phyloP scores from a whole-genome alignment of 2,888 invertebrate species.

The Biston stratarius region DNA sequence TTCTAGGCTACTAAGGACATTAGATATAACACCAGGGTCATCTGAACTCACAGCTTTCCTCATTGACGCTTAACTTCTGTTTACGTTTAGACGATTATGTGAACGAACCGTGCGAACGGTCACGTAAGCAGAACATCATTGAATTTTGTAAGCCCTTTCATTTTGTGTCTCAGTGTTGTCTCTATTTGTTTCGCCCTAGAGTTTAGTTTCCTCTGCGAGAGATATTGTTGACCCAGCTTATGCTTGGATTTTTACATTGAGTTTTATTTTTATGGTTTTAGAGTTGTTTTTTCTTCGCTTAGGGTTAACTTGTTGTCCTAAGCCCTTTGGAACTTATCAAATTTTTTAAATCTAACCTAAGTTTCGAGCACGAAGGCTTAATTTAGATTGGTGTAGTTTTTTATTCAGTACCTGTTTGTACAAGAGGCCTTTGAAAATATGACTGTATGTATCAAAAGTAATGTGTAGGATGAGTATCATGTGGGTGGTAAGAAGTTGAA shows the following conservation, averaged over 20 bases:
- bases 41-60: constrained; percentile 21
- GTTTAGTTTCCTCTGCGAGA: constrained; percentile 22
- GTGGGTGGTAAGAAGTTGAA: constrained; percentile 30
- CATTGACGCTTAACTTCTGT: constrained; percentile 32
- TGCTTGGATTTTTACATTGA: not conserved
- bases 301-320: constrained; percentile 7
- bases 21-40: not conserved
- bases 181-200: constrained; percentile 11
- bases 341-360: constrained; percentile 14
- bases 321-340: constrained; percentile 28
- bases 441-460: constrained; percentile 20
- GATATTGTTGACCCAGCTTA: constrained; percentile 1
- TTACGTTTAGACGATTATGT: constrained; percentile 30
- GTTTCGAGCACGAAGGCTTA: not conserved
- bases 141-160: constrained; percentile 24
- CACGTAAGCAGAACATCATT: constrained; percentile 43
- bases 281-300: constrained; percentile 7
- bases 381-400: constrained; percentile 8
- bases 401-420: constrained; percentile 2
- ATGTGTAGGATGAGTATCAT: not conserved
- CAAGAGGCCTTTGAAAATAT: constrained; percentile 19
- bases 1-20: constrained; percentile 28
- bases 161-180: constrained; percentile 20
- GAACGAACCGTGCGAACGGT: constrained; percentile 38
- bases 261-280: not conserved